Conservation (phyloP, 2,113 vertebrate species). For the Hemibagrus wyckioides region DNA sequence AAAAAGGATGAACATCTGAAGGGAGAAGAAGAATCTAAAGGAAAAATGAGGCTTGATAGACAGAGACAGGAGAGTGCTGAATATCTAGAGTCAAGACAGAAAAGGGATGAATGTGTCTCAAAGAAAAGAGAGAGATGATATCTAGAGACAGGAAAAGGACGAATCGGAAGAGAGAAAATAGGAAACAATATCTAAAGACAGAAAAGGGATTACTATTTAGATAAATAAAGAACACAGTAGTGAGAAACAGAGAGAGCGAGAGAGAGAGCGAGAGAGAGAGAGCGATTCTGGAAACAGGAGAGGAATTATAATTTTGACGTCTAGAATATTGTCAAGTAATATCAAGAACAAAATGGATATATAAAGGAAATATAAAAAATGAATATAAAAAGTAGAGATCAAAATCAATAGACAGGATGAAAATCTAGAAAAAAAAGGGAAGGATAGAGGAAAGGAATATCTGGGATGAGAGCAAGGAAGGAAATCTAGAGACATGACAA, state of each 20-base stretch:
- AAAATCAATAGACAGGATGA: neutral
- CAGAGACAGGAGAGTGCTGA: neutral
- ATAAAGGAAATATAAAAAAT: neutral
- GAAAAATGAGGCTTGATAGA: neutral
- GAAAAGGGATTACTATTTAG: neutral
- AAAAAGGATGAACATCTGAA: neutral
- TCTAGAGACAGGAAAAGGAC: neutral
- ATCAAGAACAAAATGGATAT: neutral
- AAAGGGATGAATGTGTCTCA: neutral
- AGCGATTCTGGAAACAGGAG: neutral
- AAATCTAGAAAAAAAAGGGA: neutral
- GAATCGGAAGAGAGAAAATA: neutral
- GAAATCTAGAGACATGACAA: neutral
- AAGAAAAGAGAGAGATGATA: neutral
- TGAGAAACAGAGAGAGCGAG: too few relatives aligned
- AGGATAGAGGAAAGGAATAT: neutral
- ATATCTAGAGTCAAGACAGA: neutral
- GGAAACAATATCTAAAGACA: neutral
- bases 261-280: too few relatives aligned
- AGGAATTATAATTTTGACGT: neutral
- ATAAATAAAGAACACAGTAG: neutral
- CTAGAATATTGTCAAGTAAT: neutral
- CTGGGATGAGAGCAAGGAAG: neutral
- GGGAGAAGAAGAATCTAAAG: neutral
- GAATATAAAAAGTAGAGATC: neutral